Evolutionary conservation across 2,888 invertebrate species (phyloP).

Genomic region (Schrankia costaestrigalis): DNA sequence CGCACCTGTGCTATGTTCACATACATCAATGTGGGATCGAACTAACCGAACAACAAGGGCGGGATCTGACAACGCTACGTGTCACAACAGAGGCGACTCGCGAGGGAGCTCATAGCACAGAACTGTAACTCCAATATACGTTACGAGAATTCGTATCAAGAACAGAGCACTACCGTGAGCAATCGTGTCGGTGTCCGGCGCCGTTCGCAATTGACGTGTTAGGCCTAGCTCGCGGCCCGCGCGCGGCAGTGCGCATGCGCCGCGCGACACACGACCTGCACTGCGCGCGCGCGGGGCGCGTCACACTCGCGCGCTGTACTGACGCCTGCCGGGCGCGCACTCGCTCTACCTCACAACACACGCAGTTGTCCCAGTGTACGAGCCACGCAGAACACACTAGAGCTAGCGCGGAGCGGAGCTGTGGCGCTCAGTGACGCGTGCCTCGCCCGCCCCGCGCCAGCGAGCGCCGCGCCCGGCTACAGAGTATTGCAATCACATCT

Average conservation of each 20-base stretch:
- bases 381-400: background rate
- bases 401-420: background rate
- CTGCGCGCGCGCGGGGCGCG: constrained; percentile 33
- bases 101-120: constrained; percentile 26
- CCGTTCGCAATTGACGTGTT: constrained; percentile 77
- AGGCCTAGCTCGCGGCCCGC: constrained; percentile 70
- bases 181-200: constrained; percentile 72
- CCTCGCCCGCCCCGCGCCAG: constrained; percentile 25
- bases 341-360: constrained; percentile 26
- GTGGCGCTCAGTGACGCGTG: background rate
- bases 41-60: constrained; percentile 4
- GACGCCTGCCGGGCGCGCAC: constrained; percentile 63
- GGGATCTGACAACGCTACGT: too few relatives aligned
- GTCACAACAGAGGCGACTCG: background rate
- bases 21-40: background rate
- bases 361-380: constrained; percentile 16
- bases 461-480: constrained; percentile 65
- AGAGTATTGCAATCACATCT: constrained; percentile 75
- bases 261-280: constrained; percentile 14
- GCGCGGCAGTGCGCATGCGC: constrained; percentile 26
- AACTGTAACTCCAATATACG: constrained; percentile 24
- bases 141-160: constrained; percentile 55
- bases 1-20: constrained; percentile 28
- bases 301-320: constrained; percentile 61
- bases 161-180: constrained; percentile 73